phyloP scores from a whole-genome alignment of 2,888 invertebrate species.

The Lampropteryx suffumata region DNA sequence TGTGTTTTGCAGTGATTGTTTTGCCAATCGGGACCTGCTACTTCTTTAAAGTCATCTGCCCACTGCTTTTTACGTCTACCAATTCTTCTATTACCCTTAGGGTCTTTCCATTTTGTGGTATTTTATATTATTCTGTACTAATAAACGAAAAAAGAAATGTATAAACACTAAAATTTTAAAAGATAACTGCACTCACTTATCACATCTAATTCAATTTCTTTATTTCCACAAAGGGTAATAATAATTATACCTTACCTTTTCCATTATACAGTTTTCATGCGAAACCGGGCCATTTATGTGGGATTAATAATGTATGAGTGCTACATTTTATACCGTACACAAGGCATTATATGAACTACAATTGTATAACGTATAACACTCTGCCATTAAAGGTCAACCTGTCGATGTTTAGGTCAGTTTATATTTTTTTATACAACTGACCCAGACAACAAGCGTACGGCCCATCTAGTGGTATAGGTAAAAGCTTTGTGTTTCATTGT shows the following conservation, averaged over 20 bases:
- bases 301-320: slow-evolving; percentile 12
- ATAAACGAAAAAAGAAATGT: background rate
- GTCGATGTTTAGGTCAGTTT: slow-evolving; percentile 4
- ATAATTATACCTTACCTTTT: slow-evolving; percentile 10
- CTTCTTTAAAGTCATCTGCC: no score
- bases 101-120: no score
- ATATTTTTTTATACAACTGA: no score
- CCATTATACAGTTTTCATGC: slow-evolving; percentile 13
- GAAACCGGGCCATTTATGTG: slow-evolving; percentile 3
- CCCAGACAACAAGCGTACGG: no score
- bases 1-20: no score
- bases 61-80: no score
- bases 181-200: slow-evolving; percentile 1
- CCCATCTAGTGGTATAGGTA: no score
- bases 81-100: no score
- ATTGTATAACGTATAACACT: slow-evolving; percentile 1
- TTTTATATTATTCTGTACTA: no score
- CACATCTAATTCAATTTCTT: slow-evolving; percentile 1
- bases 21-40: no score
- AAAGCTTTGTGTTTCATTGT: no score
- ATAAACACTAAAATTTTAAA: background rate
- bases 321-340: slow-evolving; percentile 10
- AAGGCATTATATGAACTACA: background rate
- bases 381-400: slow-evolving; percentile 10
- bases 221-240: slow-evolving; percentile 10